These are phyloP conservation scores for Pogonomyrmex barbatus DNA, from an alignment of 1,140 invertebrate genomes.

Conservation along the genomic window DNA sequence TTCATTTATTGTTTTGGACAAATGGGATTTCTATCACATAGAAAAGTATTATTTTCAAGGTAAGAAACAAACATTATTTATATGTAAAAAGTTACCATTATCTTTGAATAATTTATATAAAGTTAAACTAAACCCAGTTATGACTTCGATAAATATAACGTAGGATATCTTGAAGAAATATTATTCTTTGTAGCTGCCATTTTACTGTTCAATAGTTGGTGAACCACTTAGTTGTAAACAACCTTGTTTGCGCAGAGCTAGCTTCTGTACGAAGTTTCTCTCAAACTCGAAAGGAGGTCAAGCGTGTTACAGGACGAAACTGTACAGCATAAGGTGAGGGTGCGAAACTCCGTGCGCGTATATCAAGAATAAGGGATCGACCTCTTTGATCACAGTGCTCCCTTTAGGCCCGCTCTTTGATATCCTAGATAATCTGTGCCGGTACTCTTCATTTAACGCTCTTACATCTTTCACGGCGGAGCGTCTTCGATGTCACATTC, in stretches of 20 bases:
- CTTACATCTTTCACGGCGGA: slow-evolving; percentile 76
- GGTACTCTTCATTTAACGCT: slow-evolving; percentile 76
- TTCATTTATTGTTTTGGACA: background rate
- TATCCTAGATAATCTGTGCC: slow-evolving; percentile 40
- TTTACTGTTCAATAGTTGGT: slow-evolving; percentile 14
- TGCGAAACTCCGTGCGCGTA: background rate
- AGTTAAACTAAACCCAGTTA: background rate
- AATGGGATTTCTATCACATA: background rate
- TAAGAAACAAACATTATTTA: background rate
- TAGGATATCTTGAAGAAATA: slow-evolving; percentile 1
- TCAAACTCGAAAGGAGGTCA: slow-evolving; percentile 54
- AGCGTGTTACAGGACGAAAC: slow-evolving; percentile 41
- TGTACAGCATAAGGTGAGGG: background rate
- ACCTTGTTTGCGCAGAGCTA: slow-evolving; percentile 38
- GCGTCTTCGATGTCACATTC: slow-evolving; percentile 40
- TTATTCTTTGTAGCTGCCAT: slow-evolving; percentile 9
- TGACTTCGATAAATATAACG: background rate
- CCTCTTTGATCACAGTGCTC: slow-evolving; percentile 62
- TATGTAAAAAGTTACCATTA: background rate
- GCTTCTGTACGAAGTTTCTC: slow-evolving; percentile 33
- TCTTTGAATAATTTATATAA: background rate
- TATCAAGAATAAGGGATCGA: background rate
- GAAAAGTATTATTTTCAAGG: background rate
- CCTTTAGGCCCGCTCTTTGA: slow-evolving; percentile 47
- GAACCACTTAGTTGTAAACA: slow-evolving; percentile 47